These are phyloP conservation scores for Sogatella furcifera DNA, from an alignment of 1,140 invertebrate species.

Conservation along the genomic window DNA sequence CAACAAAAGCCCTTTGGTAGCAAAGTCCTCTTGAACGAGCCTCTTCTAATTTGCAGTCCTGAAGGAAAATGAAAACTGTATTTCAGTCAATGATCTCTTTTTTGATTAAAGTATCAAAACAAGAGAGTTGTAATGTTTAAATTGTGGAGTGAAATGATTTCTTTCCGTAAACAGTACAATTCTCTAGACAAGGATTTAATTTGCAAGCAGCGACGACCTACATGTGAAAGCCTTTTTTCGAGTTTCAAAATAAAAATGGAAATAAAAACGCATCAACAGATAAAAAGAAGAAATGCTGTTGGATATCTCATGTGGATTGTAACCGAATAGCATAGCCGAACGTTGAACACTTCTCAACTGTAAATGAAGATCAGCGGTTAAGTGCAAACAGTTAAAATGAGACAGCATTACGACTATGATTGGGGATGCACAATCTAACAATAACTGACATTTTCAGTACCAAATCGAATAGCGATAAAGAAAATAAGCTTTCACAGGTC, in stretches of 20 bases:
- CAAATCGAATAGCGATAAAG: slow-evolving; percentile 4
- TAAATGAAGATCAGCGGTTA: too few relatives aligned
- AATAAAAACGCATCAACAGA: neutral
- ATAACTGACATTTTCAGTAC: neutral
- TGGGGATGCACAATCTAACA: slow-evolving; percentile 12
- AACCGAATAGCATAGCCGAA: neutral
- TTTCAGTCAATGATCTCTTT: neutral
- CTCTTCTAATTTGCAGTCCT: slow-evolving; percentile 15
- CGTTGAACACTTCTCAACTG: neutral
- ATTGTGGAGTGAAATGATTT: neutral
- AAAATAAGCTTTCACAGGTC: slow-evolving; percentile 15
- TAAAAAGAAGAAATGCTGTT: neutral
- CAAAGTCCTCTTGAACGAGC: neutral
- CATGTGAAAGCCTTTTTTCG: slow-evolving; percentile 2
- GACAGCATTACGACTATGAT: neutral
- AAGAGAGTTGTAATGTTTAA: neutral
- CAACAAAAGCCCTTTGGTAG: neutral
- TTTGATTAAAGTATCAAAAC: too few relatives aligned
- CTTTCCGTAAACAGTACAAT: neutral
- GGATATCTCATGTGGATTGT: neutral
- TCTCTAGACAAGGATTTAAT: neutral
- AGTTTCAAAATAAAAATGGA: neutral
- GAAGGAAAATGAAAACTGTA: slow-evolving; percentile 10
- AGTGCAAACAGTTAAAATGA: neutral
- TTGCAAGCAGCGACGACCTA: neutral